These are phyloP conservation scores for Leptopilina myrica DNA, from an alignment of 2,888 invertebrate species.

Conservation along the genomic window DNA sequence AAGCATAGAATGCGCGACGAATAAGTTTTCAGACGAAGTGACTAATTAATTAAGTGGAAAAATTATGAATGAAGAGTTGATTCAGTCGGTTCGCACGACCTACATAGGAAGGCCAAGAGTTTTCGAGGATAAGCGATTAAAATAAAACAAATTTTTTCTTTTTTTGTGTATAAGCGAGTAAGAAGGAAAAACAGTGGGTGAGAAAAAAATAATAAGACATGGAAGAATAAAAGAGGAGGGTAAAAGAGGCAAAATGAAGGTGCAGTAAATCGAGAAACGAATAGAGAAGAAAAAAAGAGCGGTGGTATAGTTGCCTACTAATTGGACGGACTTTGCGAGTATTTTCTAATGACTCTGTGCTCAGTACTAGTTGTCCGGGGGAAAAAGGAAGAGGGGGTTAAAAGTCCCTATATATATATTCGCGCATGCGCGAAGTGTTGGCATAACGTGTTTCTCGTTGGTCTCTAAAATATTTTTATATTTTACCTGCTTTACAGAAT, in stretches of 20 bases:
- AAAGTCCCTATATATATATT: conserved; percentile 47
- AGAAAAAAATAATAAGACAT: conserved; percentile 11
- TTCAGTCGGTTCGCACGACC: neutral
- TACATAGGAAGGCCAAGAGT: conserved; percentile 9
- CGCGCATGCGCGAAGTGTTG: too few species aligned
- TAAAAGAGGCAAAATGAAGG: conserved; percentile 37
- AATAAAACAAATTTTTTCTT: neutral
- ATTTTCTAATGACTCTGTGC: conserved; percentile 71
- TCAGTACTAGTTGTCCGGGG: too few species aligned
- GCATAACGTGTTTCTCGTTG: too few species aligned
- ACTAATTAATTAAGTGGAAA: conserved; percentile 12
- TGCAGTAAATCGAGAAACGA: conserved; percentile 46
- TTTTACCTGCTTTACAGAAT: too few species aligned
- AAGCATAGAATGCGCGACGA: too few species aligned
- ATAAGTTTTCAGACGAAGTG: neutral
- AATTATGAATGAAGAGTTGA: too few species aligned
- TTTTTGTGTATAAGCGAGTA: neutral
- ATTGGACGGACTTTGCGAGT: conserved; percentile 71
- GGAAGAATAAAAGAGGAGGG: neutral
- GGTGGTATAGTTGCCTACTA: conserved; percentile 54
- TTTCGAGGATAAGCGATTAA: conserved; percentile 29
- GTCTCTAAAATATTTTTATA: too few species aligned
- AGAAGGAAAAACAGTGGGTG: neutral
- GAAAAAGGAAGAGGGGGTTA: conserved; percentile 48
- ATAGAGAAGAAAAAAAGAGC: conserved; percentile 43